These are phyloP conservation scores for Cacatua alba DNA, from an alignment of 2,113 vertebrate genomes.

Conservation along the genomic window DNA sequence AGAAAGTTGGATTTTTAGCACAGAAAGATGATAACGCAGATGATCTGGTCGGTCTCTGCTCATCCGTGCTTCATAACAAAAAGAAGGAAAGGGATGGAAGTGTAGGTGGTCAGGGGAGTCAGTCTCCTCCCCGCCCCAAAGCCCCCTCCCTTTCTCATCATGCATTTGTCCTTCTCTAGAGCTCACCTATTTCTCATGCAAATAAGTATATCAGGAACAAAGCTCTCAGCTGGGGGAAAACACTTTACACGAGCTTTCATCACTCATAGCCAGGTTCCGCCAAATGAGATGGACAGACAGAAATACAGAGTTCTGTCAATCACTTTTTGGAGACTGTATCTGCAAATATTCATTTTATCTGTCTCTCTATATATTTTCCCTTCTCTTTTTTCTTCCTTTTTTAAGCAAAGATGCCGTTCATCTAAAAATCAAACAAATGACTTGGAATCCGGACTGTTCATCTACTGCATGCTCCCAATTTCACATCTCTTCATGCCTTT, in stretches of 20 bases:
- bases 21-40: rapidly evolving
- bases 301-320: neutral
- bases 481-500: neutral
- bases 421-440: constrained; percentile 5
- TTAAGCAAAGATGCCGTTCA: neutral
- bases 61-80: rapidly evolving
- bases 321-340: neutral
- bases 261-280: neutral
- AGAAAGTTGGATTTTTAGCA: neutral
- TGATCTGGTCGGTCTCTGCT: rapidly evolving
- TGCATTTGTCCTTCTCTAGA: neutral
- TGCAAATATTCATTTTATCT: neutral
- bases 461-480: neutral
- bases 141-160: neutral
- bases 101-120: neutral
- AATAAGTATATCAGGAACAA: constrained; percentile 39
- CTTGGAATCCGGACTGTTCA: neutral
- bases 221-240: neutral
- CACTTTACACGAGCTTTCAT: neutral
- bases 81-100: neutral
- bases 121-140: neutral
- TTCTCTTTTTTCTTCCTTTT: neutral
- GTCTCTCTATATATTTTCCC: neutral
- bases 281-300: rapidly evolving
- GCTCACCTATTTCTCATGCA: constrained; percentile 31